Evolutionary conservation across 2,888 invertebrate genomes (phyloP).

Genomic region (Lottia gigantea): DNA sequence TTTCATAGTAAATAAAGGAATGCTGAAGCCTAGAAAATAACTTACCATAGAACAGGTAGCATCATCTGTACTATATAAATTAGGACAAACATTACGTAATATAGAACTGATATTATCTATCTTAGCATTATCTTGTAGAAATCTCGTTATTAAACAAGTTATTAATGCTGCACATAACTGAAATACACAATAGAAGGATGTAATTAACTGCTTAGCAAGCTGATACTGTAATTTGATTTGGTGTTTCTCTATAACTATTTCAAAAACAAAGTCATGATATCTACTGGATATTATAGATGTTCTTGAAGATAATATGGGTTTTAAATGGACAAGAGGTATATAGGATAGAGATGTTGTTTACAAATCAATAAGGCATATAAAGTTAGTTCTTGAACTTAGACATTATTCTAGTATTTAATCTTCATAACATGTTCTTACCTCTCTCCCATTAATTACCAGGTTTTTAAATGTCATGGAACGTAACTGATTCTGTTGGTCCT

Average conservation of each 20-base stretch:
- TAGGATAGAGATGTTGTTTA: too few relatives aligned
- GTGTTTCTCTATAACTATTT: too few relatives aligned
- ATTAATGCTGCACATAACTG: slow-evolving; percentile 77
- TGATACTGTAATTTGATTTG: too few relatives aligned
- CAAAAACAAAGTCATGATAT: too few relatives aligned
- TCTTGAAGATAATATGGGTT: too few relatives aligned
- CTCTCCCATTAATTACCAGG: slow-evolving; percentile 82
- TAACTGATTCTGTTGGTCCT: slow-evolving; percentile 74
- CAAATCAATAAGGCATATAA: too few relatives aligned
- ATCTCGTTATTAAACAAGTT: slow-evolving; percentile 87
- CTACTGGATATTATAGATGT: too few relatives aligned
- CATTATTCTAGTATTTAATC: too few relatives aligned
- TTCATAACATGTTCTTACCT: slow-evolving; percentile 70
- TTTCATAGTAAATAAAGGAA: background rate
- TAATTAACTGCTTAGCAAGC: too few relatives aligned
- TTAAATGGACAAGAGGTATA: too few relatives aligned
- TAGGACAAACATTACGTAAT: slow-evolving; percentile 90
- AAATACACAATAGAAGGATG: slow-evolving; percentile 20
- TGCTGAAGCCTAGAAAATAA: slow-evolving; percentile 17
- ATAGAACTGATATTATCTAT: slow-evolving; percentile 90
- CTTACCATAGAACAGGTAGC: slow-evolving; percentile 92
- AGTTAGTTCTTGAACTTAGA: too few relatives aligned
- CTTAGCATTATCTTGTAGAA: slow-evolving; percentile 93
- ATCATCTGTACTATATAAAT: slow-evolving; percentile 92
- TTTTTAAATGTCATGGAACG: slow-evolving; percentile 77